Evolutionary conservation across 2,797 vertebrate species (phyloP).

Genomic region (Acanthiza pusilla): DNA sequence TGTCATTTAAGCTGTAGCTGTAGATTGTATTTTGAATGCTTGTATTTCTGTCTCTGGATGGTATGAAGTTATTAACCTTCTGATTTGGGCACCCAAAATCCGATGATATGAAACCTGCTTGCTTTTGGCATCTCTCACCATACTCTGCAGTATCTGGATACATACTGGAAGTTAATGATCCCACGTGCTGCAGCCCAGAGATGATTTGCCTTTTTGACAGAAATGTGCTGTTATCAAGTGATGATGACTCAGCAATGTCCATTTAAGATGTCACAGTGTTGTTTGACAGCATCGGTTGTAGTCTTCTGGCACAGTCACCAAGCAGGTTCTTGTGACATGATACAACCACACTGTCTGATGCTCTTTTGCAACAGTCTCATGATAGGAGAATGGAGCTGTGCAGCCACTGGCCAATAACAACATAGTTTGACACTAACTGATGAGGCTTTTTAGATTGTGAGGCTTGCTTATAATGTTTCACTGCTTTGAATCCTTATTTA

Average conservation of each 20-base stretch:
- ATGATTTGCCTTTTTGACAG: neutral
- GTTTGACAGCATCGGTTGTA: neutral
- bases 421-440: neutral
- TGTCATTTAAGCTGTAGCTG: neutral
- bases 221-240: neutral
- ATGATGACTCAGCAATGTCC: neutral
- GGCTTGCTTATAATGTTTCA: neutral
- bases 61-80: neutral
- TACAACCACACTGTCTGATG: neutral
- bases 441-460: neutral
- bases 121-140: neutral
- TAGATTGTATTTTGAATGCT: neutral
- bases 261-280: neutral
- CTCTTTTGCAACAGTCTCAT: neutral
- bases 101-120: neutral
- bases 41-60: neutral
- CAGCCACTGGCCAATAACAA: neutral
- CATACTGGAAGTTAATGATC: neutral
- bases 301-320: neutral
- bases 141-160: neutral
- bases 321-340: neutral
- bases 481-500: neutral
- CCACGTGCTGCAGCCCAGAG: neutral
- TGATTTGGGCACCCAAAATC: neutral
- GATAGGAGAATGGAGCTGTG: neutral